Conservation (phyloP, 2,797 vertebrate species). For the Apogon talboti region DNA sequence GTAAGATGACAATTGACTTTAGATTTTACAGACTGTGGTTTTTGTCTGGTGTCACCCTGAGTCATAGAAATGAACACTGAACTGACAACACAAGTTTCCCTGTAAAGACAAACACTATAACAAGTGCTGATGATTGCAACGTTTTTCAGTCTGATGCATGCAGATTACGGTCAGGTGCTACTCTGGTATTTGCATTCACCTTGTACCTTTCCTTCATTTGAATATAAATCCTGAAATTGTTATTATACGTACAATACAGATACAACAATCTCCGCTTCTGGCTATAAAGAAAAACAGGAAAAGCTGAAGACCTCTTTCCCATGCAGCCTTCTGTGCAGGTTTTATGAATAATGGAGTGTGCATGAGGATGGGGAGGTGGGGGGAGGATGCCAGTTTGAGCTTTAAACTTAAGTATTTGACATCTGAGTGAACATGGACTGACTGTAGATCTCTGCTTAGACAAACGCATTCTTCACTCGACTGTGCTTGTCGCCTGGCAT, state of each 20-base stretch:
- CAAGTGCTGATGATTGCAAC: slow-evolving; percentile 13
- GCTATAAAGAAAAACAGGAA: slow-evolving; percentile 36
- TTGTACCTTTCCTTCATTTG: slow-evolving; percentile 30
- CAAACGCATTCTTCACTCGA: slow-evolving; percentile 52
- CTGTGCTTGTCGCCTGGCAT: slow-evolving; percentile 29
- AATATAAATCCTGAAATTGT: slow-evolving; percentile 44
- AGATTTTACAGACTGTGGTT: neutral
- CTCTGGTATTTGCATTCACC: slow-evolving; percentile 36
- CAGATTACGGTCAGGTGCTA: slow-evolving; percentile 24
- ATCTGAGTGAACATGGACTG: slow-evolving; percentile 63
- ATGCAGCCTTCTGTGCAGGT: slow-evolving; percentile 35
- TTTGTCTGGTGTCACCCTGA: neutral
- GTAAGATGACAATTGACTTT: neutral
- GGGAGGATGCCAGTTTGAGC: slow-evolving; percentile 51
- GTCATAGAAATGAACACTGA: neutral
- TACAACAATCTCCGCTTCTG: slow-evolving; percentile 31
- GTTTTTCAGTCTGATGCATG: slow-evolving; percentile 29
- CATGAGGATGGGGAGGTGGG: slow-evolving; percentile 29
- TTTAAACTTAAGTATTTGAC: slow-evolving; percentile 68
- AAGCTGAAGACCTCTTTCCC: slow-evolving; percentile 35
- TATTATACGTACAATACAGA: slow-evolving; percentile 23
- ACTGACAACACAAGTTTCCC: slow-evolving; percentile 13
- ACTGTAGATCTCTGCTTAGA: slow-evolving; percentile 64
- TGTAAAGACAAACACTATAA: slow-evolving; percentile 32
- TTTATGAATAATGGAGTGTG: slow-evolving; percentile 62